Base-by-base conservation (phyloP, 2,888 invertebrate species). In the Halictus ligatus region DNA sequence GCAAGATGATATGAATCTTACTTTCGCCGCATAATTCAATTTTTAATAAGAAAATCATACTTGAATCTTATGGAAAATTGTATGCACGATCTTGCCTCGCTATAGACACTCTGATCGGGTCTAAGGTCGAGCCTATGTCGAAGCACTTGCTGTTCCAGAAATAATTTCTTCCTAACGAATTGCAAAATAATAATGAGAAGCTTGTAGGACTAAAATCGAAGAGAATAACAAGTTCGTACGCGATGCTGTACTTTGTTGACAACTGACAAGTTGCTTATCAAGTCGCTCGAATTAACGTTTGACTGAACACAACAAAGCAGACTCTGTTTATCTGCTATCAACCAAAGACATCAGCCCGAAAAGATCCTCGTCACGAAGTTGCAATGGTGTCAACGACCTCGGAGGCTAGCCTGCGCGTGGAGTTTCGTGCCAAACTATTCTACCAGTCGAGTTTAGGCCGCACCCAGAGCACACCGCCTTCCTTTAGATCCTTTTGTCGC, bases 371-470 rank as follows among this genome's bases (percentile, higher is more conserved):
- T 76, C 81, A 35, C n/a, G 25, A 64, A 74, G 81, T 78, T 79
- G 67, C 75, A 75, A 79, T 72, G 72, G 83, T 89, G 91, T 91
- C 91, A 91, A 90, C 82, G 90, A 91, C 90, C 87, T 43, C 80
- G 15, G 79, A 40, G 75, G 85, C 75, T 25, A 60, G 77, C 60
- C 85, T 76, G 84, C 81, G 46, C 78, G 82, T 64, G 74, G 78
- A 78, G 77, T 75, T 81, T 79, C 85, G 88, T 90, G 91, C 91
- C 91, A 91, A 91, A 91, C 84, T 89, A 86, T 91, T 88, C 83
- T 54, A 79, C 75, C 76, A 72, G 83, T 83, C 80, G 80, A 80
- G 80, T 75, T 84, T 80, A 85, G 76, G 78, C 89, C 89, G 88
- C 90, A 85, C 90, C 86, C 89, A 90, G 67, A 79, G 77, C 73